Evolutionary conservation across 2,113 vertebrate genomes (phyloP), one percentile per base, ranked within the genome.

Genomic region (Misgurnus mizolepis): DNA sequence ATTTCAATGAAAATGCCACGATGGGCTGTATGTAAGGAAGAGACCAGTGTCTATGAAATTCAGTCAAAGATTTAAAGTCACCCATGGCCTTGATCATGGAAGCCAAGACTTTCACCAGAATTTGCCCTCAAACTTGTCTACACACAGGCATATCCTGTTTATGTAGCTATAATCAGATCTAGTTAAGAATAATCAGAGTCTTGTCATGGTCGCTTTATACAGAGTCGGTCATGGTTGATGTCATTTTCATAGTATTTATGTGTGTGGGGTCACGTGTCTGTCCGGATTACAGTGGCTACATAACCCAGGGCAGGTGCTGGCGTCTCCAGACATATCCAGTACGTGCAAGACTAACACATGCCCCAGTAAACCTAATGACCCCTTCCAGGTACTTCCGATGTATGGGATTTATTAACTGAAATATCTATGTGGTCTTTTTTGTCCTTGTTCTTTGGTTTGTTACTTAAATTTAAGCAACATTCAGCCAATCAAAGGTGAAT

Each of bases 271-370:
- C 34, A 58, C 6, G 39, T 74, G 34, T 45, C 10, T 74, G 58
- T 49, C 47, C 79, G 68, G 80, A 85, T 70, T 78, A 83, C 86
- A 86, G 78, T 79, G 85, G 79, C 80, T 86, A 82, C 80, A 87
- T 82, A 83, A 86, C 76, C 80, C 56, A 75, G 77, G 67, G 43
- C 90, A 92, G 90, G 89, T 92, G 90, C 85, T 85, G 76, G 53
- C 50, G 43, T 85, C 76, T 73, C 81, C 85, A 83, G 86, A 86
- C 81, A 83, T 77, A 76, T 76, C 85, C 71, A 71, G 85, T 90
- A 90, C 83, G 81, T 92, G 88, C 88, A 67, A 81, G 88, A 79
- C 47, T 82, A 56, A 76, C 80, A 81, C 18, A 56, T 69, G 77
- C 64, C 55, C 84, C 65, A 56, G 22, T 41, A 78, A 61, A 27